Conservation (phyloP, 64 coral and sea anemone genomes). For the Porites lutea region DNA sequence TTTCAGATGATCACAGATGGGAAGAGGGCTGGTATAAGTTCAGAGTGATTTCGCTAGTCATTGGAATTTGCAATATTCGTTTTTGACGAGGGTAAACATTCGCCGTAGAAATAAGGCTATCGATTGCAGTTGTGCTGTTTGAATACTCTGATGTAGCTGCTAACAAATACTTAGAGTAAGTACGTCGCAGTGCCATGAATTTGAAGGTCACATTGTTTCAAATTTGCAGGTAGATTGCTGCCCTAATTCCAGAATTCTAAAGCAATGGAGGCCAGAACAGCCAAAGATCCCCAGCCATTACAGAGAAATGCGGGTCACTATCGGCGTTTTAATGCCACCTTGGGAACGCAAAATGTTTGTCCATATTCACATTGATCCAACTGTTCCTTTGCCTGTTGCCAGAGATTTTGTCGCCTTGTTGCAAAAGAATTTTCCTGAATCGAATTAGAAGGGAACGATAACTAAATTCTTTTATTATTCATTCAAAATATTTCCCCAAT, state of each 20-base stretch:
- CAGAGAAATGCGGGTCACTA: slow-evolving; percentile 59
- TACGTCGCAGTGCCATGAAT: too few species aligned
- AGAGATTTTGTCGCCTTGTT: slow-evolving; percentile 84
- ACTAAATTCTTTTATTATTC: too few species aligned
- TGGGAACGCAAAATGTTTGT: slow-evolving; percentile 77
- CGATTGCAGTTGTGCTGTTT: too few species aligned
- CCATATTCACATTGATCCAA: slow-evolving; percentile 67
- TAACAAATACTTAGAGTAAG: too few species aligned
- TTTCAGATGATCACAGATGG: too few species aligned
- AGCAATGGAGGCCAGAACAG: slow-evolving; percentile 52
- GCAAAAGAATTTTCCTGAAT: slow-evolving; percentile 70
- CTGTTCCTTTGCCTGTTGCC: slow-evolving; percentile 59
- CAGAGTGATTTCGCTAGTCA: too few species aligned
- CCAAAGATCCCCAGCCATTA: slow-evolving; percentile 5
- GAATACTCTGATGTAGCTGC: too few species aligned
- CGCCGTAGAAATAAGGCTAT: too few species aligned
- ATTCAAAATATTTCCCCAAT: too few species aligned
- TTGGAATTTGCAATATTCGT: too few species aligned
- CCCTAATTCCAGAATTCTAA: slow-evolving; percentile 33
- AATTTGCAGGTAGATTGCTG: slow-evolving; percentile 45
- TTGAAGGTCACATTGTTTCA: neutral
- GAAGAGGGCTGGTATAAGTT: too few species aligned
- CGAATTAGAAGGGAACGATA: slow-evolving; percentile 11
- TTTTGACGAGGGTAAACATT: too few species aligned
- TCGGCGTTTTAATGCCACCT: slow-evolving; percentile 84